Percentiles rank a stretch among this genome's conserved stretches.
These are phyloP conservation scores for Coracopsis vasa DNA, from an alignment of 2,113 vertebrate genomes.

Conservation along the genomic window DNA sequence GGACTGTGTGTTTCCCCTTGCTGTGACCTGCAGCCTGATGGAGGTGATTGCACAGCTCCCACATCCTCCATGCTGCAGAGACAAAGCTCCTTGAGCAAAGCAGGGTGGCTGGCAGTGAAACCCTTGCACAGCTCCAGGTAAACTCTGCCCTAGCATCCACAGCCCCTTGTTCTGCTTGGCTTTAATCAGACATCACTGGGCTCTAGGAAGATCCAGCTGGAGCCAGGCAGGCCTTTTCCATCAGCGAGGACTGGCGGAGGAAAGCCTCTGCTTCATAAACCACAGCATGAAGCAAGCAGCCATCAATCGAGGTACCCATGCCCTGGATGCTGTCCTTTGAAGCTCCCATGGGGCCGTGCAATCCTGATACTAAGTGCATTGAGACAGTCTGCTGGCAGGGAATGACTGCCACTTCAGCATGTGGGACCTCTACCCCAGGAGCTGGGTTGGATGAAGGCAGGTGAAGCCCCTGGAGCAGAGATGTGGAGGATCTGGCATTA, in stretches of 20 bases:
- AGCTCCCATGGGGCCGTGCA: accelerated
- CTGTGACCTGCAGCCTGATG: accelerated
- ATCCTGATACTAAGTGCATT: accelerated
- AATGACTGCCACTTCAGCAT: accelerated
- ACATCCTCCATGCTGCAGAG: accelerated
- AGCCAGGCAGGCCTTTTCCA: not conserved
- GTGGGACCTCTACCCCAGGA: not conserved
- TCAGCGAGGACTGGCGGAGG: not conserved
- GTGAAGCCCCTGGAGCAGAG: not conserved
- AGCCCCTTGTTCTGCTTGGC: not conserved
- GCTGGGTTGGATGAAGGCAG: not conserved
- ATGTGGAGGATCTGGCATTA: not conserved
- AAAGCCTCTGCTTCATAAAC: not conserved
- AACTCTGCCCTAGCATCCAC: not conserved
- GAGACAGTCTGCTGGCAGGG: not conserved
- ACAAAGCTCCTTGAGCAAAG: not conserved
- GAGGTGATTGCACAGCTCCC: not conserved
- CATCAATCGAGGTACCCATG: accelerated
- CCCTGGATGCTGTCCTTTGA: accelerated
- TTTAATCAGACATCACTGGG: not conserved
- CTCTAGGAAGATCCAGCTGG: not conserved
- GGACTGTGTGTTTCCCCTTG: not conserved
- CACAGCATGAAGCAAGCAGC: not conserved
- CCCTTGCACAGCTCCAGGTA: not conserved
- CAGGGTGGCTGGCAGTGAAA: not conserved